Conservation (phyloP, 2,113 vertebrate species). For the Cyanoramphus novaezelandiae region DNA sequence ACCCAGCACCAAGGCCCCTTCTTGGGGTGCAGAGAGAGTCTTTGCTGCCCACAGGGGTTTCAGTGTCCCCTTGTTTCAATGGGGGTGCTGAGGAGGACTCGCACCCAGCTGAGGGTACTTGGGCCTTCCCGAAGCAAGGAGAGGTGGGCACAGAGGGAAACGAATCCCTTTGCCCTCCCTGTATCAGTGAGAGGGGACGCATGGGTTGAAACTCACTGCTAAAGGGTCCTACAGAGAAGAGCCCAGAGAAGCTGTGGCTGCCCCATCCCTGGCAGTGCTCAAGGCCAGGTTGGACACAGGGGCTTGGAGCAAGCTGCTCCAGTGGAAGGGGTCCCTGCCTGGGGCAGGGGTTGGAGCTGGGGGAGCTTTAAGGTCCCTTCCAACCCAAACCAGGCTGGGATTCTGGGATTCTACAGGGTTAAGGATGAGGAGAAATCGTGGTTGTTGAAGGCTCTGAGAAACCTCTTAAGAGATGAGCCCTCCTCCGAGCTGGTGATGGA, state of each 20-base stretch:
- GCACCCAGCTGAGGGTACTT: fast-evolving
- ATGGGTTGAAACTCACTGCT: fast-evolving
- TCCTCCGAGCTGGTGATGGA: neutral
- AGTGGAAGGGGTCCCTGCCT: neutral
- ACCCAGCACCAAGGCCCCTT: neutral
- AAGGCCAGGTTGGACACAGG: neutral
- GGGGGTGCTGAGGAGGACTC: neutral
- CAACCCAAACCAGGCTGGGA: neutral
- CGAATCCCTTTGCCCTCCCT: neutral
- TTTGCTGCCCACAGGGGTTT: neutral
- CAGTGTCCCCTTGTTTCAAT: fast-evolving
- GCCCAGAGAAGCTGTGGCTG: neutral
- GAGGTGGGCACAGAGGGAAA: neutral
- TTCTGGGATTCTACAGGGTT: neutral
- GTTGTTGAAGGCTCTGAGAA: neutral
- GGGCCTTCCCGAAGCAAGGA: neutral
- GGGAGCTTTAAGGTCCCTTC: neutral
- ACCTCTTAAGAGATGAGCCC: neutral
- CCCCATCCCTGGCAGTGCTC: neutral
- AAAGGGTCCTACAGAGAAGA: neutral
- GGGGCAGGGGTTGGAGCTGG: neutral
- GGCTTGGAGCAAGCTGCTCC: neutral
- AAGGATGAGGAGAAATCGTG: neutral
- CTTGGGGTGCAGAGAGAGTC: neutral
- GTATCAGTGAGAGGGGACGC: neutral